phyloP scores from a whole-genome alignment of 92 coral and sea anemone species.

The Virgularia gustaviana region DNA sequence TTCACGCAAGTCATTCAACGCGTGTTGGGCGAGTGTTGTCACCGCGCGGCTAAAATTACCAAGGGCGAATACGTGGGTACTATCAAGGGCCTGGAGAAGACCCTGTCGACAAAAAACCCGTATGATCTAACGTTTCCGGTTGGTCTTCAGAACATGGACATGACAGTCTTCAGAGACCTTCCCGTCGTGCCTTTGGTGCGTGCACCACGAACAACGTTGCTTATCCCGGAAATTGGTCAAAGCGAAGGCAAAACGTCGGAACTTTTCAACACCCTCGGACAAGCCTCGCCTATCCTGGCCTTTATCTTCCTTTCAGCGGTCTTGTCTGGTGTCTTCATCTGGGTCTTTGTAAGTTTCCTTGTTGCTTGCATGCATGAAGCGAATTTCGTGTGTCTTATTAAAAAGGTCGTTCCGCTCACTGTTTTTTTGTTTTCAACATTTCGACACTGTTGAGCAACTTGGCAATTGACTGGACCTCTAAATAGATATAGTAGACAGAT shows the following conservation, averaged over 20 bases:
- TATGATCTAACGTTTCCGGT: slow-evolving; percentile 88
- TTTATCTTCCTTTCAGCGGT: slow-evolving; percentile 93
- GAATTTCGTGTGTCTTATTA: background rate
- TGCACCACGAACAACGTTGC: slow-evolving; percentile 84
- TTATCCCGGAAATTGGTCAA: slow-evolving; percentile 68
- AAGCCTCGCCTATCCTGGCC: slow-evolving; percentile 91
- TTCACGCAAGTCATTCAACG: slow-evolving; percentile 77
- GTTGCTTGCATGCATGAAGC: background rate
- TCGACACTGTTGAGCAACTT: no score
- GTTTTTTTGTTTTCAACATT: slow-evolving; percentile 1
- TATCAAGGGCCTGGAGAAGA: slow-evolving; percentile 64
- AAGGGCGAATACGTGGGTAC: slow-evolving; percentile 66
- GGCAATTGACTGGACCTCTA: no score
- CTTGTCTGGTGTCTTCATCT: slow-evolving; percentile 86
- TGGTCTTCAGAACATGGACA: slow-evolving; percentile 65
- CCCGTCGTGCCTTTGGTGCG: slow-evolving; percentile 72
- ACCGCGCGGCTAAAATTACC: slow-evolving; percentile 43
- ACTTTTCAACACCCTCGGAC: slow-evolving; percentile 69
- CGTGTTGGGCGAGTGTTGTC: slow-evolving; percentile 78
- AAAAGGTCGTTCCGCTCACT: background rate
- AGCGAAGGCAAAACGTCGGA: slow-evolving; percentile 64
- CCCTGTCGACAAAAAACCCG: slow-evolving; percentile 52
- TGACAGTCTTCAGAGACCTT: slow-evolving; percentile 64
- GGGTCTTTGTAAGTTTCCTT: slow-evolving; percentile 72
- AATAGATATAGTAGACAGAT: no score